A percentile compares a stretch with the other conserved stretches of the same genome.
phyloP scores from a whole-genome alignment of 1,140 invertebrate genomes.

The Antheraea mylitta region DNA sequence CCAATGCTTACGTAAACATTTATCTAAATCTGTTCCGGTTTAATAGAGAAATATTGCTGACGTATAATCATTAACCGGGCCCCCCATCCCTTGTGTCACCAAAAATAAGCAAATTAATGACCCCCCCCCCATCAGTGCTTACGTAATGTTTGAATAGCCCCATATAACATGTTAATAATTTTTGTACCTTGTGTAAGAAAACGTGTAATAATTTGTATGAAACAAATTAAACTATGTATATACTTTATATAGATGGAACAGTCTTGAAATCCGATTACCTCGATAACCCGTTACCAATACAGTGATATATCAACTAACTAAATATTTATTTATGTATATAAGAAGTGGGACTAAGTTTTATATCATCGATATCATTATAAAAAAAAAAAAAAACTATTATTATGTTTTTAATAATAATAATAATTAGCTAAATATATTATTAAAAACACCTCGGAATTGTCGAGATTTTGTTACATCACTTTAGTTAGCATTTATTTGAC shows the following conservation, averaged over 20 bases:
- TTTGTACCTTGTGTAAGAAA: too few relatives aligned
- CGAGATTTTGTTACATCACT: constrained; percentile 4
- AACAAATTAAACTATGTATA: constrained; percentile 7
- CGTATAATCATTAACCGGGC: too few relatives aligned
- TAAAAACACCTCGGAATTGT: background rate
- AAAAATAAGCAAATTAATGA: too few relatives aligned
- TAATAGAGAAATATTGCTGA: too few relatives aligned
- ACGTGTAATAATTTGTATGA: background rate
- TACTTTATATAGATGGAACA: constrained; percentile 45
- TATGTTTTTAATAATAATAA: constrained; percentile 4
- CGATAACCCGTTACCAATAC: constrained; percentile 59
- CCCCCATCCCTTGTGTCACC: too few relatives aligned
- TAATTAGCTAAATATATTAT: background rate
- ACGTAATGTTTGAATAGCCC: too few relatives aligned
- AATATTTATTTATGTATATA: constrained; percentile 14
- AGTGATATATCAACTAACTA: constrained; percentile 12
- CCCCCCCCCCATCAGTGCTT: too few relatives aligned
- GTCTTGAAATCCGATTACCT: constrained; percentile 62
- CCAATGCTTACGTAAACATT: too few relatives aligned
- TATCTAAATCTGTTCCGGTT: too few relatives aligned
- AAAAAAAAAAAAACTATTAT: too few relatives aligned
- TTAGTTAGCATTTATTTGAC: constrained; percentile 4
- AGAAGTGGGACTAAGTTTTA: background rate
- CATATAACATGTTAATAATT: too few relatives aligned
- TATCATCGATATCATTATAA: background rate